Conservation (phyloP, 2,113 vertebrate species). For the Spilogale gracilis region DNA sequence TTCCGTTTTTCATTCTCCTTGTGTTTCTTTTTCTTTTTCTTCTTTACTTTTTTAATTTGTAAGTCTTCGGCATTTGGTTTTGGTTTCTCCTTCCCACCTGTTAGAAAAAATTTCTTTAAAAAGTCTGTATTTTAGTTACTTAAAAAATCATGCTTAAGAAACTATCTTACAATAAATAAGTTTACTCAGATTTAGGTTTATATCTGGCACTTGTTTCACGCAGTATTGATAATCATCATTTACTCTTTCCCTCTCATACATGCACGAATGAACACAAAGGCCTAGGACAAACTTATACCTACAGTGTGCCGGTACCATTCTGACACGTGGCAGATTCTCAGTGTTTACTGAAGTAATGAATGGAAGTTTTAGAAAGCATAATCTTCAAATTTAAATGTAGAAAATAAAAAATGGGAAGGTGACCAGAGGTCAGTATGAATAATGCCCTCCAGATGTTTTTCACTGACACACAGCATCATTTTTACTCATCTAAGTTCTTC, state of each 20-base stretch:
- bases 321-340: background rate
- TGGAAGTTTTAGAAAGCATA: conserved; percentile 33
- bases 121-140: conserved; percentile 64
- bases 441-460: background rate
- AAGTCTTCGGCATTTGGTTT: conserved; percentile 94
- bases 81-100: conserved; percentile 95
- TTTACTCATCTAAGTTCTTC: conserved; percentile 35
- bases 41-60: conserved; percentile 99
- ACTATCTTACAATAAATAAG: conserved; percentile 48
- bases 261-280: background rate
- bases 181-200: conserved; percentile 51
- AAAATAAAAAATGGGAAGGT: conserved; percentile 42
- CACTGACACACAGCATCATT: background rate
- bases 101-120: conserved; percentile 76
- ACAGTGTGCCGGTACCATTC: background rate
- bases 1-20: conserved; percentile 98
- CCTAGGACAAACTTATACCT: background rate
- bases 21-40: conserved; percentile 99
- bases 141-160: conserved; percentile 61
- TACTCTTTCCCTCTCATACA: background rate
- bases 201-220: conserved; percentile 43
- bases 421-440: background rate
- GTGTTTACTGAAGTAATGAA: background rate
- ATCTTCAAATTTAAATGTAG: conserved; percentile 52
- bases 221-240: background rate